Evolutionary conservation across 1,140 invertebrate species (phyloP).

Genomic region (Heterodera schachtii): DNA sequence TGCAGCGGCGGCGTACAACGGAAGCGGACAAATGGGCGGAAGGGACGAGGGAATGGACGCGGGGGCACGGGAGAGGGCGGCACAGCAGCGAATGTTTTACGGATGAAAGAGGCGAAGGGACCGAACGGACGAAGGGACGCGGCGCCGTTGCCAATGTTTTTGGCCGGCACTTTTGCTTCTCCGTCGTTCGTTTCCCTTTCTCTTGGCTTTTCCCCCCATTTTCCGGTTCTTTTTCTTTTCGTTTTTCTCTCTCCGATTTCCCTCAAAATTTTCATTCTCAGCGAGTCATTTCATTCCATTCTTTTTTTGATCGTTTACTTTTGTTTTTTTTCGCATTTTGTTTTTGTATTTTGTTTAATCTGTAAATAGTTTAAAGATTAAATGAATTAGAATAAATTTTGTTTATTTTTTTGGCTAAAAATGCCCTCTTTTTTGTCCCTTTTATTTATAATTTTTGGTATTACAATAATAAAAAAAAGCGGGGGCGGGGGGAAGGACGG

Average conservation of each 20-base stretch:
- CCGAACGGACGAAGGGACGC: too few relatives aligned
- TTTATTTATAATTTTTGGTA: neutral
- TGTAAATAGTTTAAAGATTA: neutral
- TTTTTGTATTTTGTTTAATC: neutral
- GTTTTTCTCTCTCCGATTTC: neutral
- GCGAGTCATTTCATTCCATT: neutral
- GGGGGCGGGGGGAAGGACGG: too few relatives aligned
- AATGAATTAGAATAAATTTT: neutral
- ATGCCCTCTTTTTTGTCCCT: neutral
- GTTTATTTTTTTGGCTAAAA: neutral
- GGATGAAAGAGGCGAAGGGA: neutral
- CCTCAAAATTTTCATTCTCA: neutral
- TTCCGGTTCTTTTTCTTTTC: neutral
- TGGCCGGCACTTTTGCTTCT: neutral
- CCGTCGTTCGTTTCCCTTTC: neutral
- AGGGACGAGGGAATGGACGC: neutral
- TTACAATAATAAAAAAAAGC: neutral
- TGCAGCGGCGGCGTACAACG: conserved; percentile 16
- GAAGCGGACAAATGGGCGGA: neutral
- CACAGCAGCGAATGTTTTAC: conserved; percentile 1
- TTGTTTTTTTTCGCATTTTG: neutral
- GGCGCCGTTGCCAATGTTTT: neutral
- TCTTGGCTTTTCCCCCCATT: neutral
- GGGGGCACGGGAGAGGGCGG: neutral
- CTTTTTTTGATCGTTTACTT: neutral